These are phyloP conservation scores for Psettodes erumei DNA, from an alignment of 2,113 vertebrate genomes.

Conservation along the genomic window DNA sequence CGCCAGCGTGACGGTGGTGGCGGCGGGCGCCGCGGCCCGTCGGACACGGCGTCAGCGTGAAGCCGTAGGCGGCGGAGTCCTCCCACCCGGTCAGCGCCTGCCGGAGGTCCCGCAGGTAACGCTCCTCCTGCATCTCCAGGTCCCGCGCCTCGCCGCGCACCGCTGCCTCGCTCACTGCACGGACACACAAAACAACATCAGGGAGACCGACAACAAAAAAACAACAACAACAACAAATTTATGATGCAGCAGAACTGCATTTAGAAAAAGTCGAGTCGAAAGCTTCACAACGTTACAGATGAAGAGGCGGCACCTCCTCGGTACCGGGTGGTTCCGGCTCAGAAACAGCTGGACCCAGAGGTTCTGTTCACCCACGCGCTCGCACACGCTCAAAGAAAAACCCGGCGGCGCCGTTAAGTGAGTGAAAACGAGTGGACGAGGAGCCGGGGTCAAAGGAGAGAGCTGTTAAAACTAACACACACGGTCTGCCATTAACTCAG, in stretches of 20 bases:
- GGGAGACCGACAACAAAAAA: neutral
- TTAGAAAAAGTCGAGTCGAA: no score
- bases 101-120: constrained; percentile 88
- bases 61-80: constrained; percentile 81
- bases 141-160: constrained; percentile 89
- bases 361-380: no score
- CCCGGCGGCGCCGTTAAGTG: neutral
- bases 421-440: neutral
- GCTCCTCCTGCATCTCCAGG: constrained; percentile 89
- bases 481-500: no score
- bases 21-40: constrained; percentile 42
- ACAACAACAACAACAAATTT: no score
- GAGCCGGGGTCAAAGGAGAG: neutral
- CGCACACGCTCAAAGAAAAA: neutral
- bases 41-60: constrained; percentile 79
- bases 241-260: no score
- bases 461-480: neutral
- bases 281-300: no score
- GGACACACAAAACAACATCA: neutral
- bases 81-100: constrained; percentile 81
- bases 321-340: no score
- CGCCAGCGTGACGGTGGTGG: constrained; percentile 79
- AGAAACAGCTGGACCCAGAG: neutral
- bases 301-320: no score
- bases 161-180: constrained; percentile 83